Evolutionary conservation across 2,797 vertebrate species (phyloP).

Genomic region (Macropodus opercularis): DNA sequence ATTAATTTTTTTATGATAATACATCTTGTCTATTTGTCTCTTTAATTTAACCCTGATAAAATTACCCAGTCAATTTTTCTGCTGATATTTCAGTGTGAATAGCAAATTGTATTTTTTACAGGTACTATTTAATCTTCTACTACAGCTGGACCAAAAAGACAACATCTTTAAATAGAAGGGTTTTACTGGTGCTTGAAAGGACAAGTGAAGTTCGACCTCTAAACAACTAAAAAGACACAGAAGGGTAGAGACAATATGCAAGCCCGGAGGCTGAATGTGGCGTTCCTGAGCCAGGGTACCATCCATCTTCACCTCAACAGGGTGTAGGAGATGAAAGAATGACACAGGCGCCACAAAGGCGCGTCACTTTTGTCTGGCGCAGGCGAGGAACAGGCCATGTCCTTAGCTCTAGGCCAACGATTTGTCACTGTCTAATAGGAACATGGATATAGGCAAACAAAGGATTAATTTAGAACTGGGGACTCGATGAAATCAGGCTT

Average conservation of each 20-base stretch:
- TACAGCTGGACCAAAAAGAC: too few species aligned
- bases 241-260: constrained; percentile 68
- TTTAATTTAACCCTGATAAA: not conserved
- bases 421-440: constrained; percentile 81
- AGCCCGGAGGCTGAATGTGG: constrained; percentile 67
- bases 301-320: constrained; percentile 82
- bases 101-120: not conserved
- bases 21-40: constrained; percentile 39
- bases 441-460: constrained; percentile 60
- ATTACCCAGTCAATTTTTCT: not conserved
- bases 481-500: not conserved
- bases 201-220: constrained; percentile 38
- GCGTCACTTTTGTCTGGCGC: constrained; percentile 80
- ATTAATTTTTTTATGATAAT: constrained; percentile 73
- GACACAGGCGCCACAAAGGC: constrained; percentile 78
- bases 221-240: constrained; percentile 66
- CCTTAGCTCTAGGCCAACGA: constrained; percentile 69
- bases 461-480: constrained; percentile 48
- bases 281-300: constrained; percentile 65
- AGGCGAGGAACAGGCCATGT: constrained; percentile 71
- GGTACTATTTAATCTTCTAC: not conserved
- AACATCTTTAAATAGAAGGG: constrained; percentile 21
- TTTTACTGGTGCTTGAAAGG: constrained; percentile 13
- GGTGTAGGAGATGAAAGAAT: constrained; percentile 78
- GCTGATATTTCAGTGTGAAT: not conserved